Base-by-base conservation (phyloP, 2,888 invertebrate genomes). In the Apantesis nais region DNA sequence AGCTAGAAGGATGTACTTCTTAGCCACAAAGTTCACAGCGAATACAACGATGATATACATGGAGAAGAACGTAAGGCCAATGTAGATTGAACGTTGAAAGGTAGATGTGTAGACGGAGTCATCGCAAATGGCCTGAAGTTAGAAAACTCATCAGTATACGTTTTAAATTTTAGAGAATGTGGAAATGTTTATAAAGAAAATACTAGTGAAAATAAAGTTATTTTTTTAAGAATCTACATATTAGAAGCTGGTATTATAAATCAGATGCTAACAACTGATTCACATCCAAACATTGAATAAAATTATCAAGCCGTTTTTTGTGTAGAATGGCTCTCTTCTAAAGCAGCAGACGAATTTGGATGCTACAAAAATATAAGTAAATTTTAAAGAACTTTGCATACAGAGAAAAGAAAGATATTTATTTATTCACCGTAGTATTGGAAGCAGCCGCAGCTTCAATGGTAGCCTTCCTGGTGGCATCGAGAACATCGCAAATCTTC, bases 31-130 rank as follows among this genome's bases (percentile, higher is more conserved):
- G 86, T 93, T 93, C 1, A 95, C 96, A 0, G 97, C 89, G 81
- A 96, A 95, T 8, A 97, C 96, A 34, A 97, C 96, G 22, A 96
- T 81, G 48, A 97, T 81, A 85, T 97, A 97, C 83, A 96, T 96
- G 1, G 96, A 82, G 52, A 96, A 94, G 82, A 97, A 97, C 8
- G 96, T 95, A 0, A 95, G 90, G 0, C 97, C 97, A 78, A 97
- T 96, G 74, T 96, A 95, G 75, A 97, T 95, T 52, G 97, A 96
- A 67, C 96, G 96, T 79, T 96, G 90, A 83, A 97, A 97, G 4
- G 97, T 96, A 0, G 91, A 90, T 0, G 95, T 89, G 83, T 97
- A 96, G 74, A 97, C 95, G 0, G 92, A 90, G 25, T 95, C 93
- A 34, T 91, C 89, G 81, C 97, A 97, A 48, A 85, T 74, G 0